Conservation (phyloP, 2,113 vertebrate species). For the Lophotis ruficrista region DNA sequence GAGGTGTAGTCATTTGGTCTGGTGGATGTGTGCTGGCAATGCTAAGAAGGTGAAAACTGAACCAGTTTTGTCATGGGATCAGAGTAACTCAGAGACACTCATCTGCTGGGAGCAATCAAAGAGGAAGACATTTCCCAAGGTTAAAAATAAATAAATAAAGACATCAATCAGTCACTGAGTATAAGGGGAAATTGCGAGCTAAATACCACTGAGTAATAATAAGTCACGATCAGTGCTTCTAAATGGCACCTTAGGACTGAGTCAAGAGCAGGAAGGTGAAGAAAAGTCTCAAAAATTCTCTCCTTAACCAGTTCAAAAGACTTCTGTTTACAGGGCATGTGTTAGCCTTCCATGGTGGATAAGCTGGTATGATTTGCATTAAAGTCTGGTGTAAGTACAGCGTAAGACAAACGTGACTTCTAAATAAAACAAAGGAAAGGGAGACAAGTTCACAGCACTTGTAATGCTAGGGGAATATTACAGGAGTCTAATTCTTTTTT, state of each 20-base stretch:
- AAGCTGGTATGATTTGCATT: not conserved
- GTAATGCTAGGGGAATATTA: not conserved
- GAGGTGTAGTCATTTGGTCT: not conserved
- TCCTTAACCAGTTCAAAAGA: not conserved
- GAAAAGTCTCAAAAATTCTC: not conserved
- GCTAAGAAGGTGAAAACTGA: not conserved
- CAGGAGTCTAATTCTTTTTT: not conserved
- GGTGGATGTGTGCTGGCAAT: not conserved
- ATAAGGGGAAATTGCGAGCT: not conserved
- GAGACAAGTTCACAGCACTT: not conserved
- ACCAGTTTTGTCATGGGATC: not conserved
- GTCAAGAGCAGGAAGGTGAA: not conserved
- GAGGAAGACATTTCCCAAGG: not conserved
- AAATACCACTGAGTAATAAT: not conserved
- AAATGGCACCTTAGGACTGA: not conserved
- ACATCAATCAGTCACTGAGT: not conserved
- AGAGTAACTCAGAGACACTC: not conserved
- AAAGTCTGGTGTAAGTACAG: not conserved
- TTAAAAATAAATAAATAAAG: not conserved
- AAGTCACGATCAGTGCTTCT: not conserved
- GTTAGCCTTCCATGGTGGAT: not conserved
- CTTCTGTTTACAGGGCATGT: not conserved
- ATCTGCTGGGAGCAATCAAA: not conserved
- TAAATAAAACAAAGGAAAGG: not conserved
- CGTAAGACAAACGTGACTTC: not conserved